Evolutionary conservation across 2,113 vertebrate genomes (phyloP), one percentile per base, ranked within the genome.

Genomic region (Agapornis roseicollis): DNA sequence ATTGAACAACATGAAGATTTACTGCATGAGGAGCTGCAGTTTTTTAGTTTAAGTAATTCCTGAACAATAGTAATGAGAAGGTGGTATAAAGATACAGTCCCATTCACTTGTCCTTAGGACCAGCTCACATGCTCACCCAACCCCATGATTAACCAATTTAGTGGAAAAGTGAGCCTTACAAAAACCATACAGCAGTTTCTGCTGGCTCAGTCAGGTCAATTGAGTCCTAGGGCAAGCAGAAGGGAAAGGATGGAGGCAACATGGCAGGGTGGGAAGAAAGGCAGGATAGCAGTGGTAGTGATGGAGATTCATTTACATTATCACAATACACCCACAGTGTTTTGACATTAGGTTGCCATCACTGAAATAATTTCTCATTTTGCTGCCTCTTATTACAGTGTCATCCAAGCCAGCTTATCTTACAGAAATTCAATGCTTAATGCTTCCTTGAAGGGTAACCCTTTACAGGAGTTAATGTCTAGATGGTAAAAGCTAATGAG

Each of bases 51-150:
- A 10, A 25, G 18, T 29, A 60, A 28, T 58, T 11, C 13, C 17
- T 27, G 28, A 81, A 29, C 20, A 28, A 44, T 28, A 24, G 22
- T 2, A 28, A 46, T 0, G 33, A 37, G 9, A 3, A 3, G 17
- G 12, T 37, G 11, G 0, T 3, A 11, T n/a, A 80, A 80, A 41
- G 68, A 4, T 19, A 4, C 8, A 55, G 27, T 5, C 29, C 44
- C 10, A 8, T 49, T 31, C 27, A 11, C 18, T 49, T 9, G 0
- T 23, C 71, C 7, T 0, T 29, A 60, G 19, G 25, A 52, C 11
- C 28, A 78, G 4, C 7, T 47, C 19, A 42, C 0, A 0, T 5
- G 3, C 24, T 41, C 37, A 33, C 12, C 7, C 0, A 1, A 19
- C 20, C 24, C 22, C 6, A 2, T 1, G 15, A 49, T n/a, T 16